These are phyloP conservation scores for Columbina picui DNA, from an alignment of 2,113 vertebrate species.

Conservation along the genomic window DNA sequence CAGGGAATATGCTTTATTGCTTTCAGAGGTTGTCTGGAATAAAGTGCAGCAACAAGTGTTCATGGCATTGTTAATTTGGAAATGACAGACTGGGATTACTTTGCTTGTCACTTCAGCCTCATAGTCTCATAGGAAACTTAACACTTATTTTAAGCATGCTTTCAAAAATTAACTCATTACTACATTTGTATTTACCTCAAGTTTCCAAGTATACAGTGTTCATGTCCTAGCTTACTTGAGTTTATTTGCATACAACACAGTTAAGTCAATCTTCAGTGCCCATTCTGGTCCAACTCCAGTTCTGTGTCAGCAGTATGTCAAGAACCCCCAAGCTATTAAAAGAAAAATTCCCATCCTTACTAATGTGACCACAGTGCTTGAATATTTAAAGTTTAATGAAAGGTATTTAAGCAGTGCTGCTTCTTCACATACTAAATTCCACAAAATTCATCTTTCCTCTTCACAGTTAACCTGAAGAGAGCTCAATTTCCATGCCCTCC, in stretches of 20 bases:
- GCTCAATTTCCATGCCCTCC: not conserved
- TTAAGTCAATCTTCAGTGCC: not conserved
- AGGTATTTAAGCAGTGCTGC: not conserved
- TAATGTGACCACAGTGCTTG: not conserved
- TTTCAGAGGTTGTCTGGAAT: too few relatives aligned
- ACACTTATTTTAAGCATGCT: not conserved
- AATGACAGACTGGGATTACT: not conserved
- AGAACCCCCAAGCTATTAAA: not conserved
- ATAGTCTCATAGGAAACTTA: not conserved
- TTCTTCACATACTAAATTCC: not conserved
- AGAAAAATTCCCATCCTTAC: not conserved
- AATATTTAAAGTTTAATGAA: not conserved
- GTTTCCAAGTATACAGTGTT: not conserved
- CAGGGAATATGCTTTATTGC: not conserved
- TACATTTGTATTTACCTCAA: not conserved
- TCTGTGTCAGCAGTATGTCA: not conserved
- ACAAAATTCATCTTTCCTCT: not conserved
- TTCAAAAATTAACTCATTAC: not conserved
- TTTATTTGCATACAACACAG: not conserved
- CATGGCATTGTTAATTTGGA: not conserved
- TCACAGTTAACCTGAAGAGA: not conserved
- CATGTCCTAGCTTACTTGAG: not conserved
- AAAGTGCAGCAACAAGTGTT: not conserved
- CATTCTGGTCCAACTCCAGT: not conserved
- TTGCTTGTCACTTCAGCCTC: not conserved